Evolutionary conservation across 2,797 vertebrate genomes (phyloP).

Genomic region (Pampus argenteus): DNA sequence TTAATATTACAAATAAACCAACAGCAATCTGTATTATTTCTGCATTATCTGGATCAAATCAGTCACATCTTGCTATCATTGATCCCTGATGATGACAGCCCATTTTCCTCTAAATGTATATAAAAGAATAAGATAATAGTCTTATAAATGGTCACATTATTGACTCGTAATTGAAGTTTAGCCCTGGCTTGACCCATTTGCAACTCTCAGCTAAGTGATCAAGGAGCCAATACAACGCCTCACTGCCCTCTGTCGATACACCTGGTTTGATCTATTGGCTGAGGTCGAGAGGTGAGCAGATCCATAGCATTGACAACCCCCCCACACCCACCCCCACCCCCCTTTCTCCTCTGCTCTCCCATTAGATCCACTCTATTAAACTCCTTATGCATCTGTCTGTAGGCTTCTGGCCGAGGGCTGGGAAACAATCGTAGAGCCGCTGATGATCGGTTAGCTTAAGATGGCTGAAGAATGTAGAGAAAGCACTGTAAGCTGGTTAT

Average conservation of each 20-base stretch:
- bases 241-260: conserved; percentile 70
- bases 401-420: conserved; percentile 49
- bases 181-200: conserved; percentile 60
- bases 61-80: neutral
- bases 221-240: conserved; percentile 72
- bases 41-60: neutral
- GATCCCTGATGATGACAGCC: conserved; percentile 23
- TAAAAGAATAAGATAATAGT: conserved; percentile 36
- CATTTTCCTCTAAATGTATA: conserved; percentile 12
- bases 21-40: neutral
- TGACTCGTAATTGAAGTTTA: conserved; percentile 72
- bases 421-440: conserved; percentile 50
- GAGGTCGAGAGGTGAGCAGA: conserved; percentile 55
- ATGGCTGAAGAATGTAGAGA: conserved; percentile 17
- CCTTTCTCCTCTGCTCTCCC: conserved; percentile 59
- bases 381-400: conserved; percentile 76
- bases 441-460: conserved; percentile 47
- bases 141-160: conserved; percentile 52
- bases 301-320: conserved; percentile 70
- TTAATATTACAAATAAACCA: conserved; percentile 19
- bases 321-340: neutral
- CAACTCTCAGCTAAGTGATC: conserved; percentile 61
- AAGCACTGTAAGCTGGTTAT: too few species aligned
- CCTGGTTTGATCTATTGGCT: conserved; percentile 73
- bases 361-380: conserved; percentile 82